phyloP scores from a whole-genome alignment of 2,797 vertebrate genomes.

The Psittacula echo region DNA sequence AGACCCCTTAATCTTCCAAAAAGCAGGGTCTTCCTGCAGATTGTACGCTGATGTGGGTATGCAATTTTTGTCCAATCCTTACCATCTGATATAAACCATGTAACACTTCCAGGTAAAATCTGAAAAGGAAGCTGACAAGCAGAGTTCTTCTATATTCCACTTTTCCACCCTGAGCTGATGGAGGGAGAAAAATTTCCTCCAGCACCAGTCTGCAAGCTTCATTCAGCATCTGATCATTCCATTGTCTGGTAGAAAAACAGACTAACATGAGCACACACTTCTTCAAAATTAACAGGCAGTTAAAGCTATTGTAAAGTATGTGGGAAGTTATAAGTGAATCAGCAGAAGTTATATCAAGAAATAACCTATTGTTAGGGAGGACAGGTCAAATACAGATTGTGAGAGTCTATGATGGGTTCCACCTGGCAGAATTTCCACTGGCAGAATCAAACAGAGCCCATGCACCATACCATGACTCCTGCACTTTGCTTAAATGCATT shows the following conservation, averaged over 20 bases:
- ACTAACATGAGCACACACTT: not conserved
- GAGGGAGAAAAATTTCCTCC: slow-evolving; percentile 57
- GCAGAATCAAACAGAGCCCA: not conserved
- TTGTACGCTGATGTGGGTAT: not conserved
- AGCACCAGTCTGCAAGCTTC: slow-evolving; percentile 63
- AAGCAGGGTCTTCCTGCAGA: not conserved
- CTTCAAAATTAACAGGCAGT: not conserved
- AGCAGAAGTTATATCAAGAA: not conserved
- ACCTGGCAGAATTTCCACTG: not conserved
- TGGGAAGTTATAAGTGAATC: not conserved
- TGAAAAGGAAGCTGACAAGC: slow-evolving; percentile 75
- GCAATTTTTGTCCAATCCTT: not conserved
- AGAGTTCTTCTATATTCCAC: slow-evolving; percentile 69
- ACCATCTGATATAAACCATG: slow-evolving; percentile 55
- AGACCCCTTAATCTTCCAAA: not conserved
- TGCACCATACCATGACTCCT: not conserved
- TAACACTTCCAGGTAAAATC: slow-evolving; percentile 73
- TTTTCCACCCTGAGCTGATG: slow-evolving; percentile 60
- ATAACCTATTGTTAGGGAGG: not conserved
- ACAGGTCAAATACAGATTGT: not conserved
- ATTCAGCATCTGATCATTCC: slow-evolving; percentile 69
- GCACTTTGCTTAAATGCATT: not conserved
- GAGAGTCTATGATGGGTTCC: not conserved
- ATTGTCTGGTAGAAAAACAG: slow-evolving; percentile 43
- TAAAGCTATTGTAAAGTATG: not conserved